Evolutionary conservation across 2,888 invertebrate genomes (phyloP), one percentile per base, ranked within the genome.

Genomic region (Callyntrura sp.): DNA sequence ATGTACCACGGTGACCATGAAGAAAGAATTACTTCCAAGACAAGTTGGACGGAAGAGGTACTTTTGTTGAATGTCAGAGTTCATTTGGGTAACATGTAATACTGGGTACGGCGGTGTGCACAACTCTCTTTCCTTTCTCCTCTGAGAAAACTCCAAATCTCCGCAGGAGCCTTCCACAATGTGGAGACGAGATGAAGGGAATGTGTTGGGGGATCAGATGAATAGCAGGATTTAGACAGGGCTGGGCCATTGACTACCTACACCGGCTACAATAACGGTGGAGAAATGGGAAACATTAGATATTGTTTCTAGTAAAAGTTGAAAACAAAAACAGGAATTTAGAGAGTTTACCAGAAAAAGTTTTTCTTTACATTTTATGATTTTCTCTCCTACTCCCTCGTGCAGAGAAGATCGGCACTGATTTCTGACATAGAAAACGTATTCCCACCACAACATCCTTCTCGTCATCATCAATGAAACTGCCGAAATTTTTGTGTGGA

Each of bases 51-150:
- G 45, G 45, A 12, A 20, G 12, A 23, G 28, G 81, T 62, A 62
- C 62, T 48, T n/a, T 82, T 82, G 79, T 68, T 86, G 86, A 86
- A 86, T 86, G 86, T 86, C 86, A 86, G 62, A 86, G 86, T 86
- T 86, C 86, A 85, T 60, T 76, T 60, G 55, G 79, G 43, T 57
- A 57, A 20, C 28, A 35, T 14, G 23, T 76, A 76, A 4, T 35
- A 2, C 35, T 35, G 35, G 6, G n/a, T n/a, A n/a, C n/a, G n/a
- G n/a, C n/a, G n/a, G n/a, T n/a, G n/a, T n/a, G n/a, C n/a, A n/a
- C n/a, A n/a, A 57, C 28, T 78, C 14, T 4, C 25, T 51, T 78
- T 78, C 28, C 51, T 35, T 79, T 57, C 43, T 79, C 79, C 35
- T 35, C 57, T 57, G 57, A 79, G 57, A 35, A 1, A 35, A 51